These are phyloP conservation scores for Scaeva pyrastri DNA, from an alignment of 2,888 invertebrate genomes.

Conservation along the genomic window DNA sequence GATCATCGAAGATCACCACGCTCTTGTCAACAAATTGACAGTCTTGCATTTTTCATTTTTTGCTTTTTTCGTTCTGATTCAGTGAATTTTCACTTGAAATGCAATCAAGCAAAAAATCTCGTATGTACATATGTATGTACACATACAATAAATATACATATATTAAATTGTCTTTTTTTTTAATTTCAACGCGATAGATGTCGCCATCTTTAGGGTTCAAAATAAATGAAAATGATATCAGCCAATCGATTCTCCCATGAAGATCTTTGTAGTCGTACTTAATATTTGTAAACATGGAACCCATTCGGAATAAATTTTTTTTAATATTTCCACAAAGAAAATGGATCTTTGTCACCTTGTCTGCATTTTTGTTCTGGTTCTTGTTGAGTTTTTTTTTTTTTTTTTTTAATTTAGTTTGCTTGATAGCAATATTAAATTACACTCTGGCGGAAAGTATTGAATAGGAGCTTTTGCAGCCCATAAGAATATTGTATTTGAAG, in stretches of 20 bases:
- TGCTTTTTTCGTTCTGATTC: not conserved
- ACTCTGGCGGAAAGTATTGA: not conserved
- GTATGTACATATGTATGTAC: not conserved
- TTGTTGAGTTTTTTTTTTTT: not conserved
- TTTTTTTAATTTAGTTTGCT: not conserved
- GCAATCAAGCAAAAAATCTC: constrained; percentile 10
- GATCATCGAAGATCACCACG: constrained; percentile 33
- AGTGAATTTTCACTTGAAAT: not conserved
- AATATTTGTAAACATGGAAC: too few species aligned
- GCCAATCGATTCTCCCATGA: too few species aligned
- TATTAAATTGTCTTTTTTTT: too few species aligned
- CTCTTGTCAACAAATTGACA: not conserved
- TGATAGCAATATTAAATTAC: not conserved
- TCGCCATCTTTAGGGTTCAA: too few species aligned
- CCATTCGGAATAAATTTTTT: too few species aligned
- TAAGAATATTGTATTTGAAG: not conserved
- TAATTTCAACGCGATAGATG: too few species aligned
- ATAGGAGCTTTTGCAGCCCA: not conserved
- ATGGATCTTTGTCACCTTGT: not conserved
- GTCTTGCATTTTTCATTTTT: not conserved
- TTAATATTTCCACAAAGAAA: too few species aligned
- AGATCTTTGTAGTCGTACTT: too few species aligned
- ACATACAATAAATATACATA: not conserved
- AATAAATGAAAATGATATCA: too few species aligned
- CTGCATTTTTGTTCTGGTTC: not conserved